phyloP scores from a whole-genome alignment of 2,797 vertebrate species.

The Schizothorax lantsangensis region DNA sequence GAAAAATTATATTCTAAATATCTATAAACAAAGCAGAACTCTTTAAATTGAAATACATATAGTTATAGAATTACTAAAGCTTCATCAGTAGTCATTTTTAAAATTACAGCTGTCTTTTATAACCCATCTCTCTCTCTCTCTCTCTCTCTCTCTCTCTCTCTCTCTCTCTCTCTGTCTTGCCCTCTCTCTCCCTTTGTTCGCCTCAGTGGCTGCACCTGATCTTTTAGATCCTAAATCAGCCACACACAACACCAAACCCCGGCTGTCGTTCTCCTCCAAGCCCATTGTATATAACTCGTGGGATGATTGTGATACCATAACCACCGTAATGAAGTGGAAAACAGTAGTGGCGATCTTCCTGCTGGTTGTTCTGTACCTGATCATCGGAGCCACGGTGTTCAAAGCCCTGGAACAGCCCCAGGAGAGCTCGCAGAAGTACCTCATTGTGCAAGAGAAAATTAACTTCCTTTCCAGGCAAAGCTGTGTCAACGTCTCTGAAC shows the following conservation, averaged over 20 bases:
- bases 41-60: background rate
- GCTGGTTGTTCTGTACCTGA: slow-evolving; percentile 93
- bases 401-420: slow-evolving; percentile 93
- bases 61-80: background rate
- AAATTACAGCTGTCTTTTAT: slow-evolving; percentile 2
- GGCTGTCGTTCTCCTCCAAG: slow-evolving; percentile 95
- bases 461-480: slow-evolving; percentile 89
- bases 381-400: slow-evolving; percentile 95
- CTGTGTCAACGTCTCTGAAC: slow-evolving; percentile 91
- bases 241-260: slow-evolving; percentile 94
- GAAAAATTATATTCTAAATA: background rate
- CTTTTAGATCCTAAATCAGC: slow-evolving; percentile 96
- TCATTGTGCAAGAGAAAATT: slow-evolving; percentile 92
- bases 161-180: background rate
- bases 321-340: slow-evolving; percentile 99
- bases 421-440: slow-evolving; percentile 90
- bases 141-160: background rate
- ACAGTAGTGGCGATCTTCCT: slow-evolving; percentile 94
- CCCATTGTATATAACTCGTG: slow-evolving; percentile 85
- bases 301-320: slow-evolving; percentile 88
- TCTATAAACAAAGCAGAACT: background rate
- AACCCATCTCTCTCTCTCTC: background rate
- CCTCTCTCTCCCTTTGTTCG: slow-evolving; percentile 48
- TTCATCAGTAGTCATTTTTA: background rate
- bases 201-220: slow-evolving; percentile 95